These are phyloP conservation scores for Cheilosia scutellata DNA, from an alignment of 2,888 invertebrate species.

Conservation along the genomic window DNA sequence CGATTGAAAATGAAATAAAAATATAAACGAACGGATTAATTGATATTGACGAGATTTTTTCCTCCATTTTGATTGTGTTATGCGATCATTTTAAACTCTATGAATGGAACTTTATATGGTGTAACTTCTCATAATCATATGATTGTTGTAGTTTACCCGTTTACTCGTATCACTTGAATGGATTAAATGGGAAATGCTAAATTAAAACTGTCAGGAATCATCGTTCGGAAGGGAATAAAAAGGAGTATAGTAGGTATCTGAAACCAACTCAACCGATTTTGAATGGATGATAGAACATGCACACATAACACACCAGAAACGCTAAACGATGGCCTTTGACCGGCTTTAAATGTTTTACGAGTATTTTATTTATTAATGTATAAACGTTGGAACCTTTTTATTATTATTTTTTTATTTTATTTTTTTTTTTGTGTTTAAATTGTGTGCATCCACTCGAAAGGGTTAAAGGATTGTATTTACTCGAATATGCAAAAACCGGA, in stretches of 20 bases:
- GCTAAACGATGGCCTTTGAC: conserved; percentile 3
- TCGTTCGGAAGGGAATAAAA: background rate
- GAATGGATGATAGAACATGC: background rate
- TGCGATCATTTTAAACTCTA: conserved; percentile 37
- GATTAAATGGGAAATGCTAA: background rate
- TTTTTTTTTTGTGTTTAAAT: background rate
- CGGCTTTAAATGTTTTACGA: background rate
- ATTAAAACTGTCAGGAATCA: background rate
- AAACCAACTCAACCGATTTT: conserved; percentile 5
- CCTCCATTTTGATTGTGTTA: conserved; percentile 25
- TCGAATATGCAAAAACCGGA: conserved; percentile 4
- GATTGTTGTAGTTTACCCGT: background rate
- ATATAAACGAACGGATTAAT: conserved; percentile 47
- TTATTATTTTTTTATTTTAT: background rate
- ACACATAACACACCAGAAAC: background rate
- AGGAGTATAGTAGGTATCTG: background rate
- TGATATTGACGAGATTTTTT: conserved; percentile 59
- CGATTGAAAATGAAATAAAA: conserved; percentile 32
- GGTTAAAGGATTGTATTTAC: background rate
- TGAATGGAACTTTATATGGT: conserved; percentile 9
- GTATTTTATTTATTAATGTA: conserved; percentile 1
- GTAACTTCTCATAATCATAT: conserved; percentile 15
- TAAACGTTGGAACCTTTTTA: background rate
- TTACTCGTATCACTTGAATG: no score
- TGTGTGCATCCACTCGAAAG: conserved; percentile 18